phyloP scores from a whole-genome alignment of 2,888 invertebrate genomes.

The Pharmacophagus antenor region DNA sequence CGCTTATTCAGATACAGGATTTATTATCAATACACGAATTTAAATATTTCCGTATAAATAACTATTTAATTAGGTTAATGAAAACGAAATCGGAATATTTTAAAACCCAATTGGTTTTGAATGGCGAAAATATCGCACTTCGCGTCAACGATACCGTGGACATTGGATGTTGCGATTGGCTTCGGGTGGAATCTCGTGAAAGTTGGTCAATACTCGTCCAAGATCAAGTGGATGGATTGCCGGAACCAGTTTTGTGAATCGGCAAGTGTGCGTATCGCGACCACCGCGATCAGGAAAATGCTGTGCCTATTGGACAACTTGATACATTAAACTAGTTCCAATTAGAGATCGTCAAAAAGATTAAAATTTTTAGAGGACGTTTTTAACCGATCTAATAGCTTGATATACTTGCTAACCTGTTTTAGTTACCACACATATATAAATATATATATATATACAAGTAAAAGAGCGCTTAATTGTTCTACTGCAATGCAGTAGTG shows the following conservation, averaged over 20 bases:
- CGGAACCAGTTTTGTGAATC: conserved; percentile 67
- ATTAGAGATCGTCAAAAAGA: conserved; percentile 21
- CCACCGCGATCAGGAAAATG: conserved; percentile 32
- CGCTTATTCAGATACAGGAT: not conserved
- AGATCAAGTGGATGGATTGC: conserved; percentile 68
- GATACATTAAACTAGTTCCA: conserved; percentile 29
- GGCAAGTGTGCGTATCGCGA: conserved; percentile 55
- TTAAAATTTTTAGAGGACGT: not conserved
- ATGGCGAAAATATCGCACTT: conserved; percentile 18
- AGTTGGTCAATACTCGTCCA: conserved; percentile 69
- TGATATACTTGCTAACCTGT: not conserved
- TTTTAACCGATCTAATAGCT: not conserved
- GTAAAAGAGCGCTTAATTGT: too few relatives aligned
- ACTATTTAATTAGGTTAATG: not conserved
- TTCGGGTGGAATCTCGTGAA: conserved; percentile 75
- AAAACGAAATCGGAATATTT: not conserved
- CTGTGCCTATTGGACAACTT: conserved; percentile 13
- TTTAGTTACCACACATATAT: too few relatives aligned
- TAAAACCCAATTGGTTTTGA: not conserved
- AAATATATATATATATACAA: too few relatives aligned
- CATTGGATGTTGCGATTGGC: conserved; percentile 51
- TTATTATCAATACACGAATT: not conserved
- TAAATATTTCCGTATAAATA: not conserved
- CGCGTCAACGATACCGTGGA: conserved; percentile 31
- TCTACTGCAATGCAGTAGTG: too few relatives aligned